Evolutionary conservation across 2,113 vertebrate genomes (phyloP).

Genomic region (Chitala chitala): DNA sequence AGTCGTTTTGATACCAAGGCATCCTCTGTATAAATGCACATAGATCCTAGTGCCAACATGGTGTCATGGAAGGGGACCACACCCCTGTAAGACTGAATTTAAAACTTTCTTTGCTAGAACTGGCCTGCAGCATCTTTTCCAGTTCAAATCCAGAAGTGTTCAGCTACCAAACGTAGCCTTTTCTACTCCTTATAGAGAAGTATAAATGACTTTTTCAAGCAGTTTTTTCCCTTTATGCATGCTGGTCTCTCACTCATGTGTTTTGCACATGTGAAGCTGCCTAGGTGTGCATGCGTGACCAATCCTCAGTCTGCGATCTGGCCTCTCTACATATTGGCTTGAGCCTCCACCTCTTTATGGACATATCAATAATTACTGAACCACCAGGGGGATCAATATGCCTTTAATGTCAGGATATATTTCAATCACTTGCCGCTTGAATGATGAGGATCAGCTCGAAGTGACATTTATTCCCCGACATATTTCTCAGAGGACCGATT

Average conservation of each 20-base stretch:
- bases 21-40: not conserved
- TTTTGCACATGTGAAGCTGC: not conserved
- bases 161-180: not conserved
- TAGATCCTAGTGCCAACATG: not conserved
- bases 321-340: slow-evolving; percentile 50
- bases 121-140: not conserved
- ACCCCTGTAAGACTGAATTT: not conserved
- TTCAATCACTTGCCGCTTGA: slow-evolving; percentile 67
- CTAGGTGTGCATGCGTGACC: not conserved
- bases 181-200: not conserved
- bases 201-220: not conserved
- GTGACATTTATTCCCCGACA: slow-evolving; percentile 57
- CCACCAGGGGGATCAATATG: slow-evolving; percentile 63
- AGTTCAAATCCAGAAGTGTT: not conserved
- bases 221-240: not conserved
- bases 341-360: slow-evolving; percentile 51
- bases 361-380: slow-evolving; percentile 67
- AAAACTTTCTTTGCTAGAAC: not conserved
- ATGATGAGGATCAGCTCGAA: slow-evolving; percentile 51
- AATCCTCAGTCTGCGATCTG: slow-evolving; percentile 25
- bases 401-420: slow-evolving; percentile 67
- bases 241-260: no score
- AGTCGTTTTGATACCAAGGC: not conserved
- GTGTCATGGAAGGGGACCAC: not conserved
- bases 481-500: slow-evolving; percentile 42